Evolutionary conservation across 2,113 vertebrate genomes (phyloP).

Genomic region (Menidia beryllina): DNA sequence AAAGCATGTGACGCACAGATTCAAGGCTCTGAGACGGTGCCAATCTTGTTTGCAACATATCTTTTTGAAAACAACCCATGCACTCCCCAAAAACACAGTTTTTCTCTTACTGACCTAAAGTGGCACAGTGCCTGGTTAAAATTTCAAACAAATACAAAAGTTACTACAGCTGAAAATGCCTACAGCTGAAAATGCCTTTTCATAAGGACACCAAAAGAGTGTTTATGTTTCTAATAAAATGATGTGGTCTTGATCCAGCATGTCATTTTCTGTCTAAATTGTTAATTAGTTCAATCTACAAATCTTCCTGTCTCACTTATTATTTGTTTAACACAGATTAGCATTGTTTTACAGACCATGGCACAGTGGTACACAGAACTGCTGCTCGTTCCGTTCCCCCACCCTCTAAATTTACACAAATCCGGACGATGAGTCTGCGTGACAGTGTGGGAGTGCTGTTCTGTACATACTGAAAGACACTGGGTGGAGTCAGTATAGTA

Average conservation of each 20-base stretch:
- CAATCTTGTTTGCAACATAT: constrained; percentile 54
- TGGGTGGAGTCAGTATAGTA: constrained; percentile 40
- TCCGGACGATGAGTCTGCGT: constrained; percentile 50
- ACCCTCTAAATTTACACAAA: constrained; percentile 64
- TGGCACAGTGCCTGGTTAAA: constrained; percentile 19
- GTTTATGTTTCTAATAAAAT: too few relatives aligned
- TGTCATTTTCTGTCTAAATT: neutral
- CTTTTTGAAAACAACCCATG: constrained; percentile 33
- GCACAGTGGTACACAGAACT: constrained; percentile 17
- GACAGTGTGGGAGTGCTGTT: constrained; percentile 45
- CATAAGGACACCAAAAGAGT: constrained; percentile 9
- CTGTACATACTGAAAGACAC: constrained; percentile 39
- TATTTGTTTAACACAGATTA: constrained; percentile 35
- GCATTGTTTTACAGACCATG: constrained; percentile 62
- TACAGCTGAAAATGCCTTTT: constrained; percentile 20
- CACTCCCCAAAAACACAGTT: constrained; percentile 8
- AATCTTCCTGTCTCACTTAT: constrained; percentile 25
- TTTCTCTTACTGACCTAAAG: constrained; percentile 16
- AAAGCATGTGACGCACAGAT: constrained; percentile 70
- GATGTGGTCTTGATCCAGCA: neutral
- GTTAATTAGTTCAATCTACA: constrained; percentile 26
- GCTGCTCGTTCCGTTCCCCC: constrained; percentile 48
- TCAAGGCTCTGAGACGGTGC: constrained; percentile 44
- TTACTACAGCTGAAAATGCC: constrained; percentile 29
- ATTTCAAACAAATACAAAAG: constrained; percentile 28